phyloP scores from a whole-genome alignment of 2,113 vertebrate species.

The Alouatta palliata region DNA sequence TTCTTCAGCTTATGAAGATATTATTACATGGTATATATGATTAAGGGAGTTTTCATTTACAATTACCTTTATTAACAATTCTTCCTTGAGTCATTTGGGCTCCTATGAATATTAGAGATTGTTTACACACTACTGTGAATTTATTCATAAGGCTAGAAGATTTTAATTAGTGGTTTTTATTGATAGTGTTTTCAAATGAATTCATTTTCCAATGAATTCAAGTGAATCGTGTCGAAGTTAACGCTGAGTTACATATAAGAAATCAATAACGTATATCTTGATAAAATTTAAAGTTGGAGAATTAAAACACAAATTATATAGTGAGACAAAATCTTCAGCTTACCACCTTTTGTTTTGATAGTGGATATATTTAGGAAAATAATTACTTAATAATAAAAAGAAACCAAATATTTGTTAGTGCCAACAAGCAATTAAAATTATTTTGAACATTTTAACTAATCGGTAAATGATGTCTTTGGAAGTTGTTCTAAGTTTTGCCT shows the following conservation, averaged over 20 bases:
- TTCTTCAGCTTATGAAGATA: not conserved
- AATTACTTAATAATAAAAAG: not conserved
- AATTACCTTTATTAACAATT: not conserved
- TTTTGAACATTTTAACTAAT: not conserved
- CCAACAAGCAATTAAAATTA: not conserved
- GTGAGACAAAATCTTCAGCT: not conserved
- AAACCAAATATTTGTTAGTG: not conserved
- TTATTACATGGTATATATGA: not conserved
- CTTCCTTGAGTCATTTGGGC: not conserved
- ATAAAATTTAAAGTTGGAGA: not conserved
- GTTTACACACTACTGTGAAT: conserved; percentile 17
- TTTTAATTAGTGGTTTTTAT: not conserved
- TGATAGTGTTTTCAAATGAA: not conserved
- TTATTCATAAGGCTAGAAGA: not conserved
- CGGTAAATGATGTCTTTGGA: not conserved
- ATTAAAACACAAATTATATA: not conserved
- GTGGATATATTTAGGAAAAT: not conserved
- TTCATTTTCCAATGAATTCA: not conserved
- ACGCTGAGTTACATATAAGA: not conserved
- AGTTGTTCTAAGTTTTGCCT: not conserved
- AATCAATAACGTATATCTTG: not conserved
- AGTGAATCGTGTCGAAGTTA: not conserved
- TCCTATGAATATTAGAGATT: not conserved
- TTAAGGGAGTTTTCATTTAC: not conserved
- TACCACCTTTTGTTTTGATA: not conserved